phyloP scores from a whole-genome alignment of 1,140 invertebrate species.

The Platyura marginata region DNA sequence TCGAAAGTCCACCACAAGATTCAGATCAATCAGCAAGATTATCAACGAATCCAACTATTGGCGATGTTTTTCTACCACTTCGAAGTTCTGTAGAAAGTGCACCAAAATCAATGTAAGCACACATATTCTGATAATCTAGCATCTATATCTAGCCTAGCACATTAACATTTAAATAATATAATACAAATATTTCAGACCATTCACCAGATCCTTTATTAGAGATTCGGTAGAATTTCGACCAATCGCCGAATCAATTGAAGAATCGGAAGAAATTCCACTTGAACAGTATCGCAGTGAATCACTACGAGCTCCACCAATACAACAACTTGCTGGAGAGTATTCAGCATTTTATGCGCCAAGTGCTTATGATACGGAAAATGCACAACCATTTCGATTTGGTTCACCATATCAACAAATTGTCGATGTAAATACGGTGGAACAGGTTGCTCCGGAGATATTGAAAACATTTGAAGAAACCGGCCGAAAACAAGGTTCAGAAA shows the following conservation, averaged over 20 bases:
- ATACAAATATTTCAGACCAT: background rate
- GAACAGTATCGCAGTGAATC: background rate
- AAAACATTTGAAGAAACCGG: constrained; percentile 10
- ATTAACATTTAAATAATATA: background rate
- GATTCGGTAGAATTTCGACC: constrained; percentile 40
- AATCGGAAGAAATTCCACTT: constrained; percentile 25
- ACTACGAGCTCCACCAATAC: background rate
- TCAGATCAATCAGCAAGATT: constrained; percentile 1
- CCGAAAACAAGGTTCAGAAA: constrained; percentile 8
- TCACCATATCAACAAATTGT: constrained; percentile 19
- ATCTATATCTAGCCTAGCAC: background rate
- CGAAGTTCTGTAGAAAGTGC: constrained; percentile 36
- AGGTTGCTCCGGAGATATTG: constrained; percentile 9
- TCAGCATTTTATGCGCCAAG: constrained; percentile 22
- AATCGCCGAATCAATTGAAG: constrained; percentile 28
- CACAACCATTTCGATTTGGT: constrained; percentile 15
- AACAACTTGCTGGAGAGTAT: background rate
- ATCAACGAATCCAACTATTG: constrained; percentile 11
- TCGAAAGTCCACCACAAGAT: constrained; percentile 27
- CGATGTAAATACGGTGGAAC: constrained; percentile 8
- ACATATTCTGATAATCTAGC: background rate
- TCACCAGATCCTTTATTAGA: constrained; percentile 24
- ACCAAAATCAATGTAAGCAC: constrained; percentile 16
- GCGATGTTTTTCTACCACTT: constrained; percentile 27
- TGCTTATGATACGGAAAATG: constrained; percentile 5